Base-by-base conservation (phyloP, 2,797 vertebrate species). In the Setipinna tenuifilis region DNA sequence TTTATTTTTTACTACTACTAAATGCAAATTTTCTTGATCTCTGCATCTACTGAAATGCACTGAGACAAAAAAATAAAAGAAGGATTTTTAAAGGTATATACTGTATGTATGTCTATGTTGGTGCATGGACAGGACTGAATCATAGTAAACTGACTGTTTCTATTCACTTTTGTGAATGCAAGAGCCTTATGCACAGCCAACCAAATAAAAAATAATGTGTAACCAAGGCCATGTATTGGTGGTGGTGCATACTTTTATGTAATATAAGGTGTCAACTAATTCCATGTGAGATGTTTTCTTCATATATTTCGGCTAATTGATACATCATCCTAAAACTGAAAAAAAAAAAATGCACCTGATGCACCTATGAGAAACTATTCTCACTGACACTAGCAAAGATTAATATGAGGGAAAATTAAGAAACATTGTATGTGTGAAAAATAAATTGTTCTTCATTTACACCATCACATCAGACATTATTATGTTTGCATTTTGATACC, bases 201-300 rank as follows among this genome's bases (percentile, higher is more conserved):
- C 23, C 68, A 41, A 6, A 41, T 31, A 59, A n/a, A 17, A 17
- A 12, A 0, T 41, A 14, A 12, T 75, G 68, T 41, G 31, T 68
- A 28, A 75, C 3, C 35, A 17, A 21, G 68, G 17, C 2, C 14
- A 41, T 75, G 17, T 9, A 2, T 41, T 31, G 31, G 31, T 75
- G 68, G 6, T 41, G 9, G 25, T 71, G 65, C 11, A 23, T 14
- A 6, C 14, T 19, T 35, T 17, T 75, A 2, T 16, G 35, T 28
- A 14, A 25, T 68, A n/a, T 65, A 65, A 31, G 68, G 31, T 75
- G 68, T 75, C 31, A 75, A 21, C 31, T 75, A 75, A 71, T 75
- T 41, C 28, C 68, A 35, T 75, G 31, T 28, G 0, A 35, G 68
- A 12, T 16, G 68, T 35, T 75, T 75, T 75, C 12, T 58, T 58